These are phyloP conservation scores for Lochmaea capreae DNA, from an alignment of 2,888 invertebrate genomes.

Conservation along the genomic window DNA sequence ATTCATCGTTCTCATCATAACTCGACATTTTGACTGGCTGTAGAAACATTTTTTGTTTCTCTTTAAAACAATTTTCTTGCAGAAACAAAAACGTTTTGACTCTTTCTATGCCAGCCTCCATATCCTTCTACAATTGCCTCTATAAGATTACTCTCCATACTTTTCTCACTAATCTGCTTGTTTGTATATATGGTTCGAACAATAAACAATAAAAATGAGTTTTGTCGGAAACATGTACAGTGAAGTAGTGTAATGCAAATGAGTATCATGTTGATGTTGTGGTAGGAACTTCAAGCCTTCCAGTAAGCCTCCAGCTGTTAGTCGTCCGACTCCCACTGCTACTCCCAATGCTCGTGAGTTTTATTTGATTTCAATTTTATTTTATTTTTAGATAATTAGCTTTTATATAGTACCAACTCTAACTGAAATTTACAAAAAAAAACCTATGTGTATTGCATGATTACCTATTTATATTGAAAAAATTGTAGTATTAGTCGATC, in stretches of 20 bases:
- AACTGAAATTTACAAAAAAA: not conserved
- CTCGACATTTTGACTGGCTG: too few species aligned
- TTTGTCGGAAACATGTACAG: slow-evolving; percentile 21
- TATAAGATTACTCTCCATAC: not conserved
- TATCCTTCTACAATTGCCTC: too few species aligned
- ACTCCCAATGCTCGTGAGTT: slow-evolving; percentile 66
- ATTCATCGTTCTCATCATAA: too few species aligned
- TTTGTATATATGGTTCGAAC: not conserved
- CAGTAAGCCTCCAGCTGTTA: slow-evolving; percentile 64
- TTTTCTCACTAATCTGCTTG: not conserved
- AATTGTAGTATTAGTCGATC: too few species aligned
- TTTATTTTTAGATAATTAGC: slow-evolving; percentile 32
- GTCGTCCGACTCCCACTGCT: slow-evolving; percentile 65
- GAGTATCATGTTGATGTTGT: slow-evolving; percentile 54
- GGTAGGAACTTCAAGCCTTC: slow-evolving; percentile 75
- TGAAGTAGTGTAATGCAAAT: slow-evolving; percentile 42
- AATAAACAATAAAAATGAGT: slow-evolving; percentile 17
- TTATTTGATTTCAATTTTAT: slow-evolving; percentile 56
- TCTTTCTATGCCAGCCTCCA: too few species aligned
- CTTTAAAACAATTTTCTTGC: too few species aligned
- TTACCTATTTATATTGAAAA: not conserved
- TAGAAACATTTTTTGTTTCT: too few species aligned
- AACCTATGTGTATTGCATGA: not conserved
- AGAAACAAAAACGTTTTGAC: too few species aligned
- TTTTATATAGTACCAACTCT: slow-evolving; percentile 17